These are phyloP conservation scores for Xestia sexstrigata DNA, from an alignment of 2,888 invertebrate genomes.

Conservation along the genomic window DNA sequence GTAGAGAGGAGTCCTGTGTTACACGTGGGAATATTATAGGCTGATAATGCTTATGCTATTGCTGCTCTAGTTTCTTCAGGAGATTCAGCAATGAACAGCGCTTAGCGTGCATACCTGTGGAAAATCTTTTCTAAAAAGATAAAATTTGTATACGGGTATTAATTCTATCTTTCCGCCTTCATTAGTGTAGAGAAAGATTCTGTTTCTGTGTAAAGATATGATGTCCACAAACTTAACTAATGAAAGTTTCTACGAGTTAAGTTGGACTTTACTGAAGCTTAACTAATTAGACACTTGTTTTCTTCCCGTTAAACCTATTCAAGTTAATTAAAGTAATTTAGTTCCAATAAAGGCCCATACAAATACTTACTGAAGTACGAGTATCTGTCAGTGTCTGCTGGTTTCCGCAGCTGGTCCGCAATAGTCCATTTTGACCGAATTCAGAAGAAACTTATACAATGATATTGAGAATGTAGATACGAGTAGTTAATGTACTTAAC, in stretches of 20 bases:
- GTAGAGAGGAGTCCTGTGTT: not conserved
- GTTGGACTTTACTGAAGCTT: slow-evolving; percentile 18
- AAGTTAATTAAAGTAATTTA: slow-evolving; percentile 5
- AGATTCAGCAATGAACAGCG: not conserved
- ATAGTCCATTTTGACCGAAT: not conserved
- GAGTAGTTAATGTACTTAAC: not conserved
- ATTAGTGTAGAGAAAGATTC: not conserved
- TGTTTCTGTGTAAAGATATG: slow-evolving; percentile 3
- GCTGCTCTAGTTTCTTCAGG: not conserved
- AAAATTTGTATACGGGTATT: not conserved
- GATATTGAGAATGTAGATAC: not conserved
- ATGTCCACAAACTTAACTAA: slow-evolving; percentile 24
- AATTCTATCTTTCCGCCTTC: not conserved
- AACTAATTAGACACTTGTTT: slow-evolving; percentile 26
- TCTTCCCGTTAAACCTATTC: slow-evolving; percentile 1
- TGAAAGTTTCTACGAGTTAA: slow-evolving; percentile 43
- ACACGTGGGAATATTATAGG: not conserved
- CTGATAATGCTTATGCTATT: not conserved
- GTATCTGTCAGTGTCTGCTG: not conserved
- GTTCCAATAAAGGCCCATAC: not conserved
- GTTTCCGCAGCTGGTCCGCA: not conserved
- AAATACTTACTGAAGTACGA: not conserved
- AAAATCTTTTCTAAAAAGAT: not conserved
- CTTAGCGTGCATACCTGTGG: not conserved
- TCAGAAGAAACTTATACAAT: not conserved